Base-by-base conservation (phyloP, 2,888 invertebrate species). In the Melanostoma mellinum region DNA sequence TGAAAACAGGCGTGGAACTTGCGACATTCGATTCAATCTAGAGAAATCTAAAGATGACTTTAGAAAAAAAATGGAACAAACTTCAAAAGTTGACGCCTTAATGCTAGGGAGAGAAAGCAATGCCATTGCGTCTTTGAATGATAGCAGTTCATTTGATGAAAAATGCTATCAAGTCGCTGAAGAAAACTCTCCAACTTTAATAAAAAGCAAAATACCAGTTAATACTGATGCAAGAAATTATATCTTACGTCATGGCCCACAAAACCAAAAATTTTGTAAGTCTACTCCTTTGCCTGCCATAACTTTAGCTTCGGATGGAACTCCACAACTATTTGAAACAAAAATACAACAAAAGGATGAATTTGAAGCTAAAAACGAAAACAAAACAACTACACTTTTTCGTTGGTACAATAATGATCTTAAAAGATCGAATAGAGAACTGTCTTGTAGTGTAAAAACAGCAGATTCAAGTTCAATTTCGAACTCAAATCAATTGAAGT, bases 211-310 rank as follows among this genome's bases (percentile, higher is more conserved):
- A 3, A 6, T 56, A 2, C 10, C 63, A 6, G 48, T 63, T 8
- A 40, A 71, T 40, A 71, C 50, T 3, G 76, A 77, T 42, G 40
- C 42, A 10, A 55, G 61, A 20, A 77, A 77, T 40, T 77, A 77
- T 9, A 68, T 77, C 20, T 35, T 77, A 33, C 56, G 63, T 30
- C 38, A 56, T 9, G 40, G 40, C 0, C 6, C 42, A 4, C 46
- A 36, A 36, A 32, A 46, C 33, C 36, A 33, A 2, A 48, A 44
- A 42, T 6, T 10, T 5, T 4, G 5, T 6, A 10, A 53, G 4
- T 33, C 6, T 32, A 65, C 6, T 52, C 3, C 44, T n/a, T 30
- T 46, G 32, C 3, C 8, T 36, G 9, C 61, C 9, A 61, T 36
- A 32, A 4, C 60, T 44, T 10, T 60, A 35, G 35, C 35, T 6